Percentiles rank a stretch among this genome's conserved stretches.
phyloP scores from a whole-genome alignment of 2,797 vertebrate species.

The Taeniopygia guttata region DNA sequence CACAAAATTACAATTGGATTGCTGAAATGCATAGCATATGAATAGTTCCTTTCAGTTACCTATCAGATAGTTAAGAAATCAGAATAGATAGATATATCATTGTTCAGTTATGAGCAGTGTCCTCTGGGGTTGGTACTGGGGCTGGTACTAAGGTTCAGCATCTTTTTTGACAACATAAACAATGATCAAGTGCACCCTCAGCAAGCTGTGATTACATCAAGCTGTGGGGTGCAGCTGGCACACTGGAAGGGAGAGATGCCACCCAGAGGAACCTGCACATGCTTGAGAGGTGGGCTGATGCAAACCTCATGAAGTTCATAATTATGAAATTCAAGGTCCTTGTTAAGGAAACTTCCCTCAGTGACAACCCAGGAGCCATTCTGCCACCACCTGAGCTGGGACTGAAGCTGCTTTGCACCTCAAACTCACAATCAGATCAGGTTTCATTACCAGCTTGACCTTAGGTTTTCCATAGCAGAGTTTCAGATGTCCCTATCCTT shows the following conservation, averaged over 20 bases:
- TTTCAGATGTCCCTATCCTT: background rate
- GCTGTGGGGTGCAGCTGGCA: background rate
- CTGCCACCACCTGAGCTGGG: background rate
- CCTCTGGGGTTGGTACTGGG: accelerated
- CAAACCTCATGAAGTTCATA: background rate
- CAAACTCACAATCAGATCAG: accelerated
- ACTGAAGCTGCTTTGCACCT: background rate
- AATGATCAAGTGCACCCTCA: background rate
- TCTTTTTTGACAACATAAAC: background rate
- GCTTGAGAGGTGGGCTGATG: background rate
- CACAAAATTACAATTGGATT: background rate
- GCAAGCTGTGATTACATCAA: accelerated
- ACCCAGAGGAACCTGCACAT: background rate
- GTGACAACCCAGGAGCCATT: background rate
- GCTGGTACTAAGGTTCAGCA: too few species aligned
- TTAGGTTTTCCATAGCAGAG: background rate
- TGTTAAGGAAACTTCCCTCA: background rate
- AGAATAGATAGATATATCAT: background rate
- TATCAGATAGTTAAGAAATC: background rate
- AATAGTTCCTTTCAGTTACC: background rate
- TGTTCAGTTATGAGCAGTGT: background rate
- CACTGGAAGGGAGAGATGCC: background rate
- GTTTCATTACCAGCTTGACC: background rate
- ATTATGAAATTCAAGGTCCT: background rate
- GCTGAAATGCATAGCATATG: background rate